Evolutionary conservation across 2,113 vertebrate genomes (phyloP).

Genomic region (Nothoprocta perdicaria): DNA sequence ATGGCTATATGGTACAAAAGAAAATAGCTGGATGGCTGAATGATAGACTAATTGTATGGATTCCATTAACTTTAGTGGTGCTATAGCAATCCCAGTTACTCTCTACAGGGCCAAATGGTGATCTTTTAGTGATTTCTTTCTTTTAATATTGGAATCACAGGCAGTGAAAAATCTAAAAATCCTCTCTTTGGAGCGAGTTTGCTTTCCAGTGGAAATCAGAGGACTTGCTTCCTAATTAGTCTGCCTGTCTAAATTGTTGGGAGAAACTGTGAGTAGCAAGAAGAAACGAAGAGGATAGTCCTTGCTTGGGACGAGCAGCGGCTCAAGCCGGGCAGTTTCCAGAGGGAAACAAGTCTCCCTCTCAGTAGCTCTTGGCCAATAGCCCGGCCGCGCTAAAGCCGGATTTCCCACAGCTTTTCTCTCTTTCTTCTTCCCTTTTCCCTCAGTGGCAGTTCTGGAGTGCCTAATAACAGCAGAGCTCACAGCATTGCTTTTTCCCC

Average conservation of each 20-base stretch:
- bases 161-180: neutral
- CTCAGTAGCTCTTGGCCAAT: neutral
- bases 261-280: neutral
- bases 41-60: neutral
- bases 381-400: neutral
- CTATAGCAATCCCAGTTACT: neutral
- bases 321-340: neutral
- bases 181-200: neutral
- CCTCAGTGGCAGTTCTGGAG: neutral
- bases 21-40: neutral
- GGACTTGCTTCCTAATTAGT: neutral
- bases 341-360: neutral
- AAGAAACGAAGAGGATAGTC: neutral
- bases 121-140: neutral
- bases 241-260: neutral
- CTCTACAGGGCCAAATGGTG: neutral
- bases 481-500: neutral
- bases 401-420: neutral
- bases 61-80: neutral
- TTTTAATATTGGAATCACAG: neutral
- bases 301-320: neutral
- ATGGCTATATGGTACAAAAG: neutral
- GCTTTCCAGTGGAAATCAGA: neutral
- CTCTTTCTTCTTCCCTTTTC: neutral
- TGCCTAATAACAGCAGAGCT: neutral